Percentiles rank a stretch among this genome's conserved stretches.
phyloP scores from a whole-genome alignment of 2,888 invertebrate species.

The Papilio protenor region DNA sequence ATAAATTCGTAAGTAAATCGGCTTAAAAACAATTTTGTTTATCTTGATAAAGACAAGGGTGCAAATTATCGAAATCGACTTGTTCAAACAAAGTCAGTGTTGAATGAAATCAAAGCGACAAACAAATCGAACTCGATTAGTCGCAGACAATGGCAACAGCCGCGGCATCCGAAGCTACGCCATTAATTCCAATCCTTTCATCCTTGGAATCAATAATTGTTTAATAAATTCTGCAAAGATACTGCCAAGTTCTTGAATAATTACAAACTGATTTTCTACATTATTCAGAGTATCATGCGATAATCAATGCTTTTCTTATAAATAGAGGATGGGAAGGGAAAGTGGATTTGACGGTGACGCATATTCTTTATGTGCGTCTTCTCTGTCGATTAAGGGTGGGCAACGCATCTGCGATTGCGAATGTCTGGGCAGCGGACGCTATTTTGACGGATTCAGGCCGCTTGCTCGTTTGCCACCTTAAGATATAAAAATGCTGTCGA shows the following conservation, averaged over 20 bases:
- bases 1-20: neutral
- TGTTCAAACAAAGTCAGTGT: conserved; percentile 28
- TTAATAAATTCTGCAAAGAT: conserved; percentile 42
- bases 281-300: no score
- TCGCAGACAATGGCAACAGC: conserved; percentile 52
- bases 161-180: conserved; percentile 49
- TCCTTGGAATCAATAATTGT: conserved; percentile 54
- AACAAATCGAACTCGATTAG: conserved; percentile 52
- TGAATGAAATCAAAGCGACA: conserved; percentile 43
- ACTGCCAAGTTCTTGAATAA: conserved; percentile 25
- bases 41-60: conserved; percentile 1
- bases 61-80: conserved; percentile 20
- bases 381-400: no score
- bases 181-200: conserved; percentile 58
- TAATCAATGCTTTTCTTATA: no score
- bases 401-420: no score
- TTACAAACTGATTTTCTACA: neutral
- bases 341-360: no score
- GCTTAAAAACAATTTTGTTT: neutral
- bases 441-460: no score
- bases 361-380: no score
- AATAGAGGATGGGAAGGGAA: no score
- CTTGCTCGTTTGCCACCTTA: no score
- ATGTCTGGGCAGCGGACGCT: no score
- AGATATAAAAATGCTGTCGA: no score